Evolutionary conservation across 2,113 vertebrate species (phyloP), one percentile per base, ranked within the genome.

Genomic region (Conger conger): DNA sequence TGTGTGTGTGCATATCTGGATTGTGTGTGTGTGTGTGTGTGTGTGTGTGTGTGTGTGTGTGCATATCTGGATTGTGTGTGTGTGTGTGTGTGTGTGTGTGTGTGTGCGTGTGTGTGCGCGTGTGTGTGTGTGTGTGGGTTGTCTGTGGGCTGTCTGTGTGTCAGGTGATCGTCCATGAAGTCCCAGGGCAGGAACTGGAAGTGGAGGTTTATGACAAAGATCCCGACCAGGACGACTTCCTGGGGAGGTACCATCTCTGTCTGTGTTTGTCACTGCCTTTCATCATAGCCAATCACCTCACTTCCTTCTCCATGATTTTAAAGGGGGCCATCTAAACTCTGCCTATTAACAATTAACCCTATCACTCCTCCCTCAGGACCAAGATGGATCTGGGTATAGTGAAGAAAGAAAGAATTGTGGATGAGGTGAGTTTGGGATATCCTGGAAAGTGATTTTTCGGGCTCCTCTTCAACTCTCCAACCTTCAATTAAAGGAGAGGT

Each of bases 161-260:
- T 94, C 94, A 99, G 97, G 97, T 97, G 84, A 96, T 98, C 89
- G 96, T 99, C 83, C 97, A 98, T 81, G 97, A 98, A 92, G 97
- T 99, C 35, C 97, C 97, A 77, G 97, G 97, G 84, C 97, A 99
- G 91, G 97, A 98, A 93, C 93, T 99, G 90, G 97, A 99, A 90
- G 95, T 98, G 91, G 97, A 98, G 89, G 92, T 99, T 53, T 98
- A 97, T 93, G 97, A 99, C 93, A 98, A 99, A 94, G 97, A 99
- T 87, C 97, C 97, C 80, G 97, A 99, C 93, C 96, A 99, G 94
- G 97, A 99, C 91, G 97, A 99, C 90, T 97, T 98, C 93, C 94
- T 99, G 91, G 97, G 97, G 91, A 97, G 97, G 97, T 99, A 93
- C 92, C 85, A 36, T 53, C 20, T 13, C 37, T 77, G 63, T 79